A percentile compares a stretch with the other conserved stretches of the same genome.
These are phyloP conservation scores for Ursus arctos DNA, from an alignment of 2,113 vertebrate genomes.

Conservation along the genomic window DNA sequence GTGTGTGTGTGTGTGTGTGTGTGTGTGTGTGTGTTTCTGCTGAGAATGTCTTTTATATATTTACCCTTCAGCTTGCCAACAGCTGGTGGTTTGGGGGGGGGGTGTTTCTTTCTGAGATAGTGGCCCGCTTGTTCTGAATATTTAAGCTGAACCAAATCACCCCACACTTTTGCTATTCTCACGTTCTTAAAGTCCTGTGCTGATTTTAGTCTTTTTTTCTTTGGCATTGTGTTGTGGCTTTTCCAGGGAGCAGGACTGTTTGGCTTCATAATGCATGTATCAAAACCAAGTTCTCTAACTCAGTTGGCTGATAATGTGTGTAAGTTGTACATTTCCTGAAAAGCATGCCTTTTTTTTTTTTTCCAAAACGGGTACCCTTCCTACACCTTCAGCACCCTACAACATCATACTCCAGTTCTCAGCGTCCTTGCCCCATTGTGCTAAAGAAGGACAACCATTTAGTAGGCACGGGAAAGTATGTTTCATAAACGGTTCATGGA, in stretches of 20 bases:
- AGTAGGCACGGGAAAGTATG: background rate
- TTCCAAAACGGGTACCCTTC: background rate
- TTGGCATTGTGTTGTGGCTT: background rate
- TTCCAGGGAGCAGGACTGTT: background rate
- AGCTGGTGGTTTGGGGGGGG: background rate
- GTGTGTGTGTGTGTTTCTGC: background rate
- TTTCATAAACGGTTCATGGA: background rate
- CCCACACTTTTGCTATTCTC: background rate
- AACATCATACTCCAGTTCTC: background rate
- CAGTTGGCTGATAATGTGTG: background rate
- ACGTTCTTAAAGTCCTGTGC: background rate
- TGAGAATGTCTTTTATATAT: background rate
- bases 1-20: background rate
- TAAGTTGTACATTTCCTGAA: background rate
- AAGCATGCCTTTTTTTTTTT: background rate
- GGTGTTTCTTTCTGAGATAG: background rate
- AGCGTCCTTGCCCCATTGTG: background rate
- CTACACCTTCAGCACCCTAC: background rate
- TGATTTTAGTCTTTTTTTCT: conserved; percentile 38
- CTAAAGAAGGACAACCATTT: background rate
- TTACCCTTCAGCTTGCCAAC: background rate
- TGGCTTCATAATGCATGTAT: background rate
- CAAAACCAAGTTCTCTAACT: background rate
- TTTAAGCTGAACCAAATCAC: background rate
- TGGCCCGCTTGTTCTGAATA: background rate